A percentile compares a stretch with the other conserved stretches of the same genome.
Evolutionary conservation across 2,113 vertebrate species (phyloP).

Genomic region (Bos javanicus): DNA sequence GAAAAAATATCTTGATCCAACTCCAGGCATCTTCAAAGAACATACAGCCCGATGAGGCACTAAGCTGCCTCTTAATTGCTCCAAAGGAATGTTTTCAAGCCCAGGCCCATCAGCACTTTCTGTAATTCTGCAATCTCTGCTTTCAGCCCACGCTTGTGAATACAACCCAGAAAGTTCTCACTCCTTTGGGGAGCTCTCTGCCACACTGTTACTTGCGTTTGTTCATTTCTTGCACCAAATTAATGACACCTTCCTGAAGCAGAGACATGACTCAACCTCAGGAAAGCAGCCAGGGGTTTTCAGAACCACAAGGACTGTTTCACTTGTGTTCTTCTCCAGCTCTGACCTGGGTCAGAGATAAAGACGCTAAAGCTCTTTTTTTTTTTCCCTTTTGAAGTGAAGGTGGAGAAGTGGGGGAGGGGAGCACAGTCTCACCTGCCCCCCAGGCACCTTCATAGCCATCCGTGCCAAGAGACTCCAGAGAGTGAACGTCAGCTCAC

Average conservation of each 20-base stretch:
- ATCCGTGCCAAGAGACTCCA: not conserved
- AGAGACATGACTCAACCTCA: conserved; percentile 62
- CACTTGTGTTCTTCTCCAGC: conserved; percentile 2
- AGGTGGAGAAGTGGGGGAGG: too few species aligned
- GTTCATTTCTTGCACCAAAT: not conserved
- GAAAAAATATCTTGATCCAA: conserved; percentile 2
- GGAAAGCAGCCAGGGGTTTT: conserved; percentile 65
- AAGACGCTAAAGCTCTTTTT: not conserved
- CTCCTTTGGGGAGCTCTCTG: not conserved
- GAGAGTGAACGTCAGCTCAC: not conserved
- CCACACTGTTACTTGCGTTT: not conserved
- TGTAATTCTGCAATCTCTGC: conserved; percentile 59
- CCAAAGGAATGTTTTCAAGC: conserved; percentile 62
- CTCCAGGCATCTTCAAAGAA: conserved; percentile 57
- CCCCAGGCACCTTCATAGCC: not conserved
- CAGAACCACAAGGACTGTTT: conserved; percentile 10
- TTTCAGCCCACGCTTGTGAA: conserved; percentile 31
- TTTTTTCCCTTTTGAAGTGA: not conserved
- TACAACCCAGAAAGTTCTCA: conserved; percentile 26
- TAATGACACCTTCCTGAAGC: conserved; percentile 35
- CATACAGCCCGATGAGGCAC: conserved; percentile 47
- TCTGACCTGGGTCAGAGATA: conserved; percentile 32
- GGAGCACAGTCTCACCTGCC: not conserved
- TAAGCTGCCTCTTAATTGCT: conserved; percentile 70
- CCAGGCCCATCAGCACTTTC: conserved; percentile 54